These are phyloP conservation scores for Hippasteria phrygiana DNA, from an alignment of 53 echinoderm and acorn worm genomes.

Conservation along the genomic window DNA sequence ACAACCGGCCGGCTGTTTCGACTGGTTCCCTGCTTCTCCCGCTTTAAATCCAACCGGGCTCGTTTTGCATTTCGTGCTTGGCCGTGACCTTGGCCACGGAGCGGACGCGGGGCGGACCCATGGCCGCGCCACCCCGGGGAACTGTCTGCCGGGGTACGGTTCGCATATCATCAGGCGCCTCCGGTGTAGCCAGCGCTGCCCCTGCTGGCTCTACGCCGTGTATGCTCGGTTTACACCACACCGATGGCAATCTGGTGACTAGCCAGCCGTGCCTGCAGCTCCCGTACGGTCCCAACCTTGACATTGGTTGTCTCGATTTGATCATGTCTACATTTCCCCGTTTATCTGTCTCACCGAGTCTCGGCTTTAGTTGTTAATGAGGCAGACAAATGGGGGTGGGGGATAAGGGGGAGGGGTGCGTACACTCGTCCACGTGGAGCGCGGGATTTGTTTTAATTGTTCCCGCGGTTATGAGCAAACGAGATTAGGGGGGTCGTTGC, in stretches of 20 bases:
- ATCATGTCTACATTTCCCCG: neutral
- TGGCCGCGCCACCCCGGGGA: constrained; percentile 53
- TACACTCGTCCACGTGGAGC: neutral
- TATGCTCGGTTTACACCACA: neutral
- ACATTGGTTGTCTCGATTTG: constrained; percentile 48
- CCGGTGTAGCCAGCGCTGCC: neutral
- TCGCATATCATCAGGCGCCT: constrained; percentile 47
- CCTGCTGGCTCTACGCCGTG: neutral
- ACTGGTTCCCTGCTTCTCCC: constrained; percentile 14
- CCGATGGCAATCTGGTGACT: neutral
- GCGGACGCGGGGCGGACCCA: constrained; percentile 38
- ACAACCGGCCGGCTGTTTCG: too few relatives aligned
- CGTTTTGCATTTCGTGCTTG: neutral
- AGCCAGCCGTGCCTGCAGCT: neutral
- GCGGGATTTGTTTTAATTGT: constrained; percentile 4
- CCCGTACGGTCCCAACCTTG: constrained; percentile 19
- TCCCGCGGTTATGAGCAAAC: neutral
- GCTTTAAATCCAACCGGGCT: neutral
- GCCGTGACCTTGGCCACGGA: constrained; percentile 57
- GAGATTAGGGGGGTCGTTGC: neutral
- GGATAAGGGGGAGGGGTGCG: neutral
- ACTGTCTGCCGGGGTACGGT: constrained; percentile 48
- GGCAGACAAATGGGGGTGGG: neutral
- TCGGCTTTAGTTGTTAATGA: constrained; percentile 1
- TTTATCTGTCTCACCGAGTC: constrained; percentile 42